Evolutionary conservation across 1,140 invertebrate species (phyloP).

Genomic region (Dendroctonus valens): DNA sequence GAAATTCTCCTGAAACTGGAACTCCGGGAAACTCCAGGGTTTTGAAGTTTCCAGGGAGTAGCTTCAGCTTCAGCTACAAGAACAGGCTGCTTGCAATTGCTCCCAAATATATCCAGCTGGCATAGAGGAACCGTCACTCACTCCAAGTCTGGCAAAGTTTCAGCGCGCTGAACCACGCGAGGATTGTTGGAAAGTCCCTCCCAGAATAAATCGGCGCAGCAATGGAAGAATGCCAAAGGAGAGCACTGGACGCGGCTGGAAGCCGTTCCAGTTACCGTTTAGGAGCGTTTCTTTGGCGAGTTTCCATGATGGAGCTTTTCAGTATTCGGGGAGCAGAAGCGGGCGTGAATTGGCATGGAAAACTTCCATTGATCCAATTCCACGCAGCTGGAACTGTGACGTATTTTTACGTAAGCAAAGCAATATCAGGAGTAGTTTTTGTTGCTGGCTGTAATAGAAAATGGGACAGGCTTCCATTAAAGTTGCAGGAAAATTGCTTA

Average conservation of each 20-base stretch:
- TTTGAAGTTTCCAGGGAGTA: background rate
- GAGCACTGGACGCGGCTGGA: too few relatives aligned
- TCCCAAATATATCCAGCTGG: background rate
- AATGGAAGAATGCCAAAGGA: too few relatives aligned
- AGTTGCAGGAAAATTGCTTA: too few relatives aligned
- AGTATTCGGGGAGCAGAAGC: constrained; percentile 4
- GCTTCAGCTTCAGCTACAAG: background rate
- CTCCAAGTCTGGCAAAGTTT: background rate
- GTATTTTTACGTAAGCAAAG: too few relatives aligned
- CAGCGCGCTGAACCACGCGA: background rate
- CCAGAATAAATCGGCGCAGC: too few relatives aligned
- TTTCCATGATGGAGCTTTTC: constrained; percentile 17
- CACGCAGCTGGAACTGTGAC: too few relatives aligned
- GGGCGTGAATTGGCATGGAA: too few relatives aligned
- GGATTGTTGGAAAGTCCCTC: constrained; percentile 1
- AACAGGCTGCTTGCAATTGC: background rate
- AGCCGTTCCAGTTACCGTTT: background rate
- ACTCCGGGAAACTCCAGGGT: constrained; percentile 14
- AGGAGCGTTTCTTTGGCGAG: constrained; percentile 14
- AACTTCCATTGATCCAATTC: too few relatives aligned
- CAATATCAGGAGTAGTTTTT: too few relatives aligned
- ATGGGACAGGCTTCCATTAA: too few relatives aligned
- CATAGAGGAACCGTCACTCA: background rate
- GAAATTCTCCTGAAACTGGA: constrained; percentile 18
- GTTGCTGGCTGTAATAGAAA: too few relatives aligned